A percentile compares a stretch with the other conserved stretches of the same genome.
Conservation (phyloP, 2,797 vertebrate species). For the Martes flavigula region DNA sequence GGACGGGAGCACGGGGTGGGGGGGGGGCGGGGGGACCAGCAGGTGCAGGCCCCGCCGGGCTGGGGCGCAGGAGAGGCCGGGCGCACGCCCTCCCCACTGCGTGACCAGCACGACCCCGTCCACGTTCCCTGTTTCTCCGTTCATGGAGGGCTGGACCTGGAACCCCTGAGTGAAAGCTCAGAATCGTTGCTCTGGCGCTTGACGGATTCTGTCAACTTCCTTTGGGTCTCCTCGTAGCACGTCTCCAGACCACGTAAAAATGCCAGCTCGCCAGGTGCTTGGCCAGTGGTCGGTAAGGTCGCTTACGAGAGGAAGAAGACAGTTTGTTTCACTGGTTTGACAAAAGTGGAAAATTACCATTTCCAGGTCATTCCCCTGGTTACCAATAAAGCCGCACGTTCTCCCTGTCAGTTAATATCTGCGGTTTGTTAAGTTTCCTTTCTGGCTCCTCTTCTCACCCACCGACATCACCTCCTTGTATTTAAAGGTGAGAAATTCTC, state of each 20-base stretch:
- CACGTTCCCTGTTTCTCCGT: no score
- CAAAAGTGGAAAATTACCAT: neutral
- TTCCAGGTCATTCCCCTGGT: neutral
- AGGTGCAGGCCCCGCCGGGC: neutral
- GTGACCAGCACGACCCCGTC: rapidly evolving
- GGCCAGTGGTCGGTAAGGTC: neutral
- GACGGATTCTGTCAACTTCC: neutral
- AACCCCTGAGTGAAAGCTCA: rapidly evolving
- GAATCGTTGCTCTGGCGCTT: neutral
- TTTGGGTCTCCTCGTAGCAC: neutral
- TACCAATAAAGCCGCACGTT: rapidly evolving
- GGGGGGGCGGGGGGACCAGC: rapidly evolving
- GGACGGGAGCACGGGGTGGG: neutral
- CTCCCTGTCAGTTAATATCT: neutral
- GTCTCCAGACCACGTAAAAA: neutral
- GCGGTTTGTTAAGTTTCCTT: neutral
- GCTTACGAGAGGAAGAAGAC: neutral
- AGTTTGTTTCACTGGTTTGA: neutral
- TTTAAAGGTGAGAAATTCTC: neutral
- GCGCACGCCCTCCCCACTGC: neutral
- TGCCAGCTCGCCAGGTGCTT: neutral
- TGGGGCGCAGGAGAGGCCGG: neutral
- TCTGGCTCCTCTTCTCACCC: neutral
- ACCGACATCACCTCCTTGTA: neutral
- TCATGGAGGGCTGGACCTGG: neutral